Evolutionary conservation across 2,888 invertebrate genomes (phyloP), one percentile per base, ranked within the genome.

Genomic region (Volucella bombylans): DNA sequence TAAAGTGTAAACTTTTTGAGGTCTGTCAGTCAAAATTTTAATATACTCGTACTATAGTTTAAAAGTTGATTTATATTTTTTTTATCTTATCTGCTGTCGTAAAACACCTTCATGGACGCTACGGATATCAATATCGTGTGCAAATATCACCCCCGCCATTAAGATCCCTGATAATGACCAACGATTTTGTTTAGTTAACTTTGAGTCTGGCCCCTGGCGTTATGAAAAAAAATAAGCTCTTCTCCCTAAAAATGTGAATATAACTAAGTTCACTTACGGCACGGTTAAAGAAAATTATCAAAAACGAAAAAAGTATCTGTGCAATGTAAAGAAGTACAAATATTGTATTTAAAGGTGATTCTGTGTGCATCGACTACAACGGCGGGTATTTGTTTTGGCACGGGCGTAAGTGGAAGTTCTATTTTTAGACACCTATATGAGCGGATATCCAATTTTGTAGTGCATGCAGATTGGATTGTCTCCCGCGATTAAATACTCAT

Each of bases 361-460:
- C 31, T 31, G 31, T 31, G 31, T 31, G 31, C 31, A 31, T 31
- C 31, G 31, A 31, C 31, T 4, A 6, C 31, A 31, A 31, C 31
- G 31, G 31, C 31, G 1, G 6, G 31, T 31, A 31, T 67, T 79
- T 72, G 54, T 47, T 59, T 73, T 74, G 83, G 83, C 74, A 71
- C 80, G 83, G 69, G 80, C 54, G 59, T 74, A 65, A 83, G 74
- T 83, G 79, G 68, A 79, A 61, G 49, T 79, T 74, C 79, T 79
- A 79, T 80, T 83, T 83, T 23, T 74, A 47, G 39, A 39, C 15
- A 14, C 6, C 11, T 10, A 31, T 50, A 41, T 6, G 15, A 54
- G 67, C 54, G 45, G 54, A 9, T 45, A 43, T 59, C 47, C 52
- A 12, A 49, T 69, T 31, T n/a, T 62, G n/a, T 43, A 23, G 47